Evolutionary conservation across 2,888 invertebrate species (phyloP).

Genomic region (Athrips mouffetella): DNA sequence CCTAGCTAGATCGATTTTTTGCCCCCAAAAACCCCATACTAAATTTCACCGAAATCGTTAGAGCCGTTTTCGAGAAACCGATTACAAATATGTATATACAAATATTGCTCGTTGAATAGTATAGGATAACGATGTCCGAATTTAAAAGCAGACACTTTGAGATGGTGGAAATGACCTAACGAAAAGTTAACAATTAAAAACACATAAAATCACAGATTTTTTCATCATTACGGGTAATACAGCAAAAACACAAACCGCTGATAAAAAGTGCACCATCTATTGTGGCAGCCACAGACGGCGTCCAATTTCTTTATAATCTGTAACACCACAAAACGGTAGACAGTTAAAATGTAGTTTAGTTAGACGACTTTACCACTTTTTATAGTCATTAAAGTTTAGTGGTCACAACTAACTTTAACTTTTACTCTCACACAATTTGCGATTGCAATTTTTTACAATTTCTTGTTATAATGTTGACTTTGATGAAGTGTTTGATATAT

Average conservation of each 20-base stretch:
- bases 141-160: neutral
- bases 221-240: too few species aligned
- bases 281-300: neutral
- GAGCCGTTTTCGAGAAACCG: too few species aligned
- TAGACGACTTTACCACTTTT: constrained; percentile 2
- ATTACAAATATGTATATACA: too few species aligned
- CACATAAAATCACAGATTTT: too few species aligned
- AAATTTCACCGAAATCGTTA: too few species aligned
- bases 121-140: too few species aligned
- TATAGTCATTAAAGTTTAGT: constrained; percentile 5
- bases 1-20: too few species aligned
- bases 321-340: neutral
- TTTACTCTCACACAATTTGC: constrained; percentile 12
- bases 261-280: neutral
- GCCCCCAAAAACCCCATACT: too few species aligned
- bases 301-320: neutral
- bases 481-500: neutral
- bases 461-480: neutral
- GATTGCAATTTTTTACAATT: constrained; percentile 5
- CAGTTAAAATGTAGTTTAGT: constrained; percentile 12
- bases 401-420: constrained; percentile 2
- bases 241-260: neutral
- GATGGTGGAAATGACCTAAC: too few species aligned
- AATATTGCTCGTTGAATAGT: too few species aligned
- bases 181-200: too few species aligned